Evolutionary conservation across 2,797 vertebrate species (phyloP), one percentile per base, ranked within the genome.

Genomic region (Microctenopoma stevenorrisi): DNA sequence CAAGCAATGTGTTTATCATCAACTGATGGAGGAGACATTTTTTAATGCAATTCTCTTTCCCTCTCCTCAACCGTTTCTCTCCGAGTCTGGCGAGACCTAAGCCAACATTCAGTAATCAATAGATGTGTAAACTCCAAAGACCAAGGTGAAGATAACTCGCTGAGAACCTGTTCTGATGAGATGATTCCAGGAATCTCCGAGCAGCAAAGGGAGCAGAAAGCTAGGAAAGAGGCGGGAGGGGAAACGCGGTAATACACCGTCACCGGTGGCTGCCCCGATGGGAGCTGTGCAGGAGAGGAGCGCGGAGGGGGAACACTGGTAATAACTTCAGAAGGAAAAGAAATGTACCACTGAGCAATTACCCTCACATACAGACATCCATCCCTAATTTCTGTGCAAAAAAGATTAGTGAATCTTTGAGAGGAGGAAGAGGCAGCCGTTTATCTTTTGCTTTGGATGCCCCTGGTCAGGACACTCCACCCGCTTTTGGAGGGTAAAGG

Each of bases 401-500:
- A 42, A 77, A 86, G 85, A 92, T 92, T 76, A 86, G 84, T 63
- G 71, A 54, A 25, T 78, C 80, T 86, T 76, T 63, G 74, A 74
- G 67, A 67, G 61, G 58, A 77, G 71, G 54, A 77, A 85, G 78
- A 79, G 40, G 79, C 76, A 72, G 81, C 70, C 78, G 86, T 92
- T 92, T 89, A 89, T 89, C 84, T 90, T 85, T 79, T 1, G 7
- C 73, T 82, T 73, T 80, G 38, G 81, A 77, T 74, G 81, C 83
- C 90, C 79, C 82, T 81, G 83, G 88, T 90, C 79, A 82, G 87
- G 74, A 86, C 77, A 81, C 71, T 79, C 69, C 76, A 69, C 43
- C 60, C 35, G 81, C 76, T 85, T 88, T 69, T 68, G 59, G 56
- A 78, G 42, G 65, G 55, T 61, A 53, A 55, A 67, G 61, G 49